Percentiles rank a stretch among this genome's conserved stretches.
Evolutionary conservation across 2,888 invertebrate genomes (phyloP).

Genomic region (Sipha maydis): DNA sequence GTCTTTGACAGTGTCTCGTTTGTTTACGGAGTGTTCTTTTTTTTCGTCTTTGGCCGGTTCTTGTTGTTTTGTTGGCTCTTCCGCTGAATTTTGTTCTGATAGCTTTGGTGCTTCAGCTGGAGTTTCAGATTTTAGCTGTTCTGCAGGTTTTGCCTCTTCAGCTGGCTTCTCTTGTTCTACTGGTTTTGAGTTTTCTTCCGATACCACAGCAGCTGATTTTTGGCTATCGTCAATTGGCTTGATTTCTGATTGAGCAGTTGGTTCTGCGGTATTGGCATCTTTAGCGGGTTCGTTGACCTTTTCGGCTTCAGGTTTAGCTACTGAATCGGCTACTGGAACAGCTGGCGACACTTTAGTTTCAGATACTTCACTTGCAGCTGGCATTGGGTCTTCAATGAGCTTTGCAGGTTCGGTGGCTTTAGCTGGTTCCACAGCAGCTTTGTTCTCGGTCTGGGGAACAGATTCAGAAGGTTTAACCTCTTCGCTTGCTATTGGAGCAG

Average conservation of each 20-base stretch:
- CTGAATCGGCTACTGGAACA: not conserved
- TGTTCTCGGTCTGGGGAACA: slow-evolving; percentile 8
- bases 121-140: slow-evolving; percentile 55
- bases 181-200: slow-evolving; percentile 64
- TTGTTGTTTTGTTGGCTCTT: slow-evolving; percentile 62
- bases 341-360: slow-evolving; percentile 31
- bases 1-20: slow-evolving; percentile 65
- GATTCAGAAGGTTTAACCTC: slow-evolving; percentile 26
- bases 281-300: slow-evolving; percentile 18
- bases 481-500: slow-evolving; percentile 11
- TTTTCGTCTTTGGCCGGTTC: slow-evolving; percentile 63
- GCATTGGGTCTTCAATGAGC: slow-evolving; percentile 33
- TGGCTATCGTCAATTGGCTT: slow-evolving; percentile 16
- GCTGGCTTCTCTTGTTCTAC: slow-evolving; percentile 65
- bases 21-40: slow-evolving; percentile 63
- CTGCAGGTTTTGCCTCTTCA: slow-evolving; percentile 63
- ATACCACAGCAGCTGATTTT: slow-evolving; percentile 59
- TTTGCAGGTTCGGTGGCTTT: slow-evolving; percentile 9
- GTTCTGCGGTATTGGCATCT: not conserved
- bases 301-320: slow-evolving; percentile 3
- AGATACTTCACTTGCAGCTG: slow-evolving; percentile 56
- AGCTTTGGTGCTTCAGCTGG: slow-evolving; percentile 64
- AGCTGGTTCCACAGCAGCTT: slow-evolving; percentile 16
- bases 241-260: not conserved
- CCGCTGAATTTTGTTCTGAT: slow-evolving; percentile 41